Evolutionary conservation across 92 coral and sea anemone genomes (phyloP), one percentile per base, ranked within the genome.

Genomic region (Porites lobata): DNA sequence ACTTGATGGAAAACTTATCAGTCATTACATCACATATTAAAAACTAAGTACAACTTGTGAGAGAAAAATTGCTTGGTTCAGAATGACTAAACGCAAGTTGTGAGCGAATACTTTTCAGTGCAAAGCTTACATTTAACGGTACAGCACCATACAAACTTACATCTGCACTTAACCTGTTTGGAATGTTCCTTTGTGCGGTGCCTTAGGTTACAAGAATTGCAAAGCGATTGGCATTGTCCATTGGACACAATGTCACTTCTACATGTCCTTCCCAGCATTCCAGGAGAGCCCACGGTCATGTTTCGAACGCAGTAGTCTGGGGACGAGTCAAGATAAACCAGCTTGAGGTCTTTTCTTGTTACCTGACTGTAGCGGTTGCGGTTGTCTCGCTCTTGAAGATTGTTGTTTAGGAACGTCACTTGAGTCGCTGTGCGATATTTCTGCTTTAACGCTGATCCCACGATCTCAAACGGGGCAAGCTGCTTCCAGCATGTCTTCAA

Each of bases 121-220:
- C 98, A 94, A n/a, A 53, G 50, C 57, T 82, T 53, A 29, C 96
- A 96, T 19, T 67, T 62, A 50, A 94, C 98, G 0, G 58, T 47
- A 53, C 98, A 94, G 81, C 98, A 96, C 96, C 98, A 96, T 21
- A 76, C 83, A 38, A 96, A 96, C 84, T 96, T 85, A 76, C 98
- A 96, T 22, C 79, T 85, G 62, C 98, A 96, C 24, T 90, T 92
- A 50, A 64, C 64, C 54, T 68, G 86, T 26, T 85, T 72, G 26
- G 32, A 76, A 6, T 83, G 78, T 1, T 54, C 65, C 57, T 80
- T 70, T 54, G 52, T 80, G 50, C 74, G 64, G n/a, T 88, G 14
- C 18, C 70, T 66, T 10, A 94, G 47, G 9, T 94, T 87, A 51
- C 98, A 96, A 13, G 95, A 78, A 5, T 80, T 83, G 64, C 98